A percentile compares a stretch with the other conserved stretches of the same genome.
These are phyloP conservation scores for Tyrannus savana DNA, from an alignment of 2,113 vertebrate species.

Conservation along the genomic window DNA sequence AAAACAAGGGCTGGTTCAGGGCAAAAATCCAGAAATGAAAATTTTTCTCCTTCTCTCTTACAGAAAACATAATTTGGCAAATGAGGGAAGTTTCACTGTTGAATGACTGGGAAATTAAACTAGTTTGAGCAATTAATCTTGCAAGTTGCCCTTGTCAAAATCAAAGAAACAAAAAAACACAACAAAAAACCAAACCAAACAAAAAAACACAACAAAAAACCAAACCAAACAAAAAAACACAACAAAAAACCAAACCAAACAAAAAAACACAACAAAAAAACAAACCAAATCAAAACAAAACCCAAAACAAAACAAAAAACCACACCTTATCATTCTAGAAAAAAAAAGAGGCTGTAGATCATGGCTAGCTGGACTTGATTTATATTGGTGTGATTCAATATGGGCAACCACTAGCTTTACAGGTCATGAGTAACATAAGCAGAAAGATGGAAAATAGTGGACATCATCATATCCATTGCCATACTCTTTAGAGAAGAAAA, in stretches of 20 bases:
- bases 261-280: too few species aligned
- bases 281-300: too few species aligned
- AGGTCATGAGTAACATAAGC: background rate
- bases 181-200: too few species aligned
- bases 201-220: too few species aligned
- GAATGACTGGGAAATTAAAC: background rate
- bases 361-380: background rate
- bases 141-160: background rate
- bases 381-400: background rate
- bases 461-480: background rate
- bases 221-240: accelerated
- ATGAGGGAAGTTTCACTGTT: background rate
- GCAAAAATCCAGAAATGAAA: background rate
- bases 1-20: background rate
- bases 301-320: too few species aligned
- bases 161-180: too few species aligned
- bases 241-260: too few species aligned
- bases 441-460: background rate
- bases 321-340: background rate
- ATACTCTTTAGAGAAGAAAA: background rate
- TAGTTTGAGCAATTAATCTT: background rate
- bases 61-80: background rate
- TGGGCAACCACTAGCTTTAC: background rate
- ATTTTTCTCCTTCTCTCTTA: background rate
- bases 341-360: background rate